Evolutionary conservation across 2,888 invertebrate species (phyloP), one percentile per base, ranked within the genome.

Genomic region (Pristionchus mayeri): DNA sequence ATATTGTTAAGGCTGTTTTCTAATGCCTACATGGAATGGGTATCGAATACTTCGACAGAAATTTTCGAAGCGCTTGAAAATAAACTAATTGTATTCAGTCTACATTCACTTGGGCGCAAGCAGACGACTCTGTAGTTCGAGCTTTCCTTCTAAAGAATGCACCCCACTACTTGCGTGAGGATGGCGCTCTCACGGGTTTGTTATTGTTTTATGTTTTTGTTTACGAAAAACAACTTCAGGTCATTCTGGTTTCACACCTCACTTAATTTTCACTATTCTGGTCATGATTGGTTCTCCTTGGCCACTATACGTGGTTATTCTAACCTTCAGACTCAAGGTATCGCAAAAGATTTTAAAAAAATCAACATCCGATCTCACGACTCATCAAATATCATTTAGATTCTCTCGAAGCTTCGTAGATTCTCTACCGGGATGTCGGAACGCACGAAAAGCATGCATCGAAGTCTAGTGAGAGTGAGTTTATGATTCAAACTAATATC

Each of bases 181-280:
- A 21, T n/a, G 71, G 71, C 6, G 71, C 71, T 16, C 44, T 71
- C 3, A 40, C 71, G 24, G 71, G 71, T 71, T 7, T 13, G 54
- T 13, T 16, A 54, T 18, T 4, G 21, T 21, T 54, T 16, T 54
- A 16, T 21, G 4, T 54, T 54, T 54, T 4, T n/a, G 21, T 54
- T 16, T 44, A 44, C 13, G 6, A 13, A n/a, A 21, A n/a, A 54
- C 21, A 21, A 60, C 11, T 9, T 37, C 71, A 71, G 71, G 71
- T 16, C 71, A 71, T 40, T 24, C 71, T 24, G 71, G 71, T 1
- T 71, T 71, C 40, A 71, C 71, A 0, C 40, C 40, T 9, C 71
- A 71, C 40, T 40, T 71, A 1, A 24, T 44, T 24, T 71, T 71
- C 40, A 71, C 71, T 13, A 71, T 71, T 71, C 71, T 71, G 11